Percentiles rank a stretch among this genome's conserved stretches.
These are phyloP conservation scores for Petrocephalus sullivani DNA, from an alignment of 2,797 vertebrate genomes.

Conservation along the genomic window DNA sequence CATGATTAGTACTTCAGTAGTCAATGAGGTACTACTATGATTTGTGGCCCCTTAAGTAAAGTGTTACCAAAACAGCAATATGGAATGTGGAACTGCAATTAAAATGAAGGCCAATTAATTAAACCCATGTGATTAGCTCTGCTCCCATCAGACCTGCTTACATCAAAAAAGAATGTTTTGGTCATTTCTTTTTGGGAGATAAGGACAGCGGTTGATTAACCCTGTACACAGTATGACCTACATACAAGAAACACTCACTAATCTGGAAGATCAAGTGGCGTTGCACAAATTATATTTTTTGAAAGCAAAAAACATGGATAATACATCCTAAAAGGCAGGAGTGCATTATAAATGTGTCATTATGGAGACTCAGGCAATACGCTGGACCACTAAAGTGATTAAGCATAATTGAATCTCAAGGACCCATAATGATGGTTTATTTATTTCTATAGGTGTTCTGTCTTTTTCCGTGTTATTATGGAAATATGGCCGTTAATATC, in stretches of 20 bases:
- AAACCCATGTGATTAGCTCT: not conserved
- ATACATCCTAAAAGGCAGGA: not conserved
- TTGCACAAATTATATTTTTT: not conserved
- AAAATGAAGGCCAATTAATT: not conserved
- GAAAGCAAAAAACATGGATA: not conserved
- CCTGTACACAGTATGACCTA: not conserved
- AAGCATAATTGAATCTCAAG: slow-evolving; percentile 18
- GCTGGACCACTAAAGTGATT: slow-evolving; percentile 9
- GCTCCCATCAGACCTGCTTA: not conserved
- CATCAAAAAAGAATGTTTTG: not conserved
- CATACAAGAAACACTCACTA: not conserved
- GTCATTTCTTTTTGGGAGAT: not conserved
- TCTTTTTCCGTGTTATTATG: slow-evolving; percentile 17
- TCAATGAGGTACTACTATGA: no score
- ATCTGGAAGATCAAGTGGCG: not conserved
- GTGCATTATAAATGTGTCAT: not conserved
- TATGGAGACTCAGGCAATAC: not conserved
- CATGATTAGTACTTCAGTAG: no score
- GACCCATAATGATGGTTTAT: slow-evolving; percentile 16
- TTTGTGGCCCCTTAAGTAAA: no score
- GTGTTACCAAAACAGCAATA: no score
- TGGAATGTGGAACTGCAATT: not conserved
- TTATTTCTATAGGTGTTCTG: slow-evolving; percentile 3
- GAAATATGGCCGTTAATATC: not conserved
- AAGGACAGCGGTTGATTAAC: not conserved